Evolutionary conservation across 2,888 invertebrate species (phyloP), one percentile per base, ranked within the genome.

Genomic region (Amphipyra tragopoginis): DNA sequence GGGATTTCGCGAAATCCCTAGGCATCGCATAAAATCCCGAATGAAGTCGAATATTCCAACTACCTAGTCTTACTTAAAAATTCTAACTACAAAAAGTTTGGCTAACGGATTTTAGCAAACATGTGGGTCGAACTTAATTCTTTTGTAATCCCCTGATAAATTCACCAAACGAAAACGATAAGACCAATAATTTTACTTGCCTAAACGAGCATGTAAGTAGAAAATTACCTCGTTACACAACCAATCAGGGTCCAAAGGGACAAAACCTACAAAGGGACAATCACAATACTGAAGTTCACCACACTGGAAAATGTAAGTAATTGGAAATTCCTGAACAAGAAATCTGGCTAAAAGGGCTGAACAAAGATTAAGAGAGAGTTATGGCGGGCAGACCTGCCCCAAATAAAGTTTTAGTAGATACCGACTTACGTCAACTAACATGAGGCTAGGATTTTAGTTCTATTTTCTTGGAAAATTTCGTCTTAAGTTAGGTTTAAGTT

Each of bases 331-430:
- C 48, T 42, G 14, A 14, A 36, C 59, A 36, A 57, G 15, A 55
- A 59, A 47, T 39, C 14, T 48, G 9, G 6, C 6, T 13, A 11
- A 47, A 39, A 47, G 29, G 39, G n/a, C 40, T 10, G 15, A 10
- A 13, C 2, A 48, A 45, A 58, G 62, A 74, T 68, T 62, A 63
- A 36, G 10, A 4, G 14, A 44, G 42, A 75, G 53, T 65, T 61
- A 65, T 62, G 13, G 33, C 54, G n/a, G 15, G 33, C 43, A 33
- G 29, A 53, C 13, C 21, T 42, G 26, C 6, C 58, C 53, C 14
- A 48, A 68, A 59, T 68, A 68, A 72, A 76, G 45, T 65, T 72
- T 51, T 13, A 60, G 10, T 56, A 65, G 60, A 59, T 58, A 62
- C 13, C 21, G 21, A 21, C 1, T 21, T 21, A 50, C 21, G n/a